Evolutionary conservation across 2,888 invertebrate species (phyloP), one percentile per base, ranked within the genome.

Genomic region (Tinea semifulvella): DNA sequence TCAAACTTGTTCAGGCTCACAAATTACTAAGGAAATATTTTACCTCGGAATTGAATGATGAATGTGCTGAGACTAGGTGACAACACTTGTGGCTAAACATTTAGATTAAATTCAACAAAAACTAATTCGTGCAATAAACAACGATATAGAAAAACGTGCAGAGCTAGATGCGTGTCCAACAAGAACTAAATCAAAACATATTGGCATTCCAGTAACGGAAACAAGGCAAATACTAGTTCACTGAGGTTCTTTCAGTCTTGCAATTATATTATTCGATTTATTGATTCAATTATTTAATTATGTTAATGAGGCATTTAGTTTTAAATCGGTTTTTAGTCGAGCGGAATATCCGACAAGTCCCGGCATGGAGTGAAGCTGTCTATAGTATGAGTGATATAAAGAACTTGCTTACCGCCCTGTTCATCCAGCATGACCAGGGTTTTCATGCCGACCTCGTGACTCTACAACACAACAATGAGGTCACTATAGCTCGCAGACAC

Each of bases 381-480:
- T n/a, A n/a, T n/a, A n/a, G n/a, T n/a, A 69, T 73, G 75, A 67
- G 68, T 76, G 75, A 76, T 76, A 75, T 66, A 70, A 65, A 76
- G 62, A 73, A 68, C 79, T 80, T 88, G 88, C 94, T 95, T 94
- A 97, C 96, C 96, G 92, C 97, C 98, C 92, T 98, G 98, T 88
- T 98, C 97, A 89, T 98, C 98, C 91, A 98, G 91, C 91, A 96
- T 96, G 85, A 98, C 97, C 88, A 98, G 92, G 85, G 96, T 94
- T 88, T 94, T 94, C 90, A 98, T 98, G 85, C 97, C 97, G 84
- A 96, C 97, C 88, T 98, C 97, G 89, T 97, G 96, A 88, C 96
- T 96, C 97, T 98, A 92, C 88, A 92, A 90, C 80, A 82, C 80
- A 82, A 81, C 72, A 81, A 82, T 80, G 82, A 80, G 74, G 82